These are phyloP conservation scores for Zaprionus davidi DNA, from an alignment of 1,140 invertebrate species.

Conservation along the genomic window DNA sequence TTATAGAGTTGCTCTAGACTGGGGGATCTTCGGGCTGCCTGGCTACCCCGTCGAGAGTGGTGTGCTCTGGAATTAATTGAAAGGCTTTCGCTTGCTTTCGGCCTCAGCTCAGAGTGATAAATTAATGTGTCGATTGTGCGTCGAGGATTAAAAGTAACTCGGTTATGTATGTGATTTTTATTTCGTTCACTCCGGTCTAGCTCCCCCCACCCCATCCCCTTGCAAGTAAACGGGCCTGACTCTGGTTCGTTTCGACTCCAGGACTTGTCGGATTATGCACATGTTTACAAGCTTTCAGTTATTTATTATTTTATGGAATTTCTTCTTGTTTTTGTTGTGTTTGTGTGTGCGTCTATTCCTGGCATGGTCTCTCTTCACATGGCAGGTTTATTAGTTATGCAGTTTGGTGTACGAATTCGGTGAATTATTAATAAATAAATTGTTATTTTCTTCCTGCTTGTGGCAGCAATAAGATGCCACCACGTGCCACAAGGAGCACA, in stretches of 20 bases:
- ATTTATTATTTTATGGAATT: slow-evolving; percentile 73
- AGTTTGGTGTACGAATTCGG: slow-evolving; percentile 50
- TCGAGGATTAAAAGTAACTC: slow-evolving; percentile 79
- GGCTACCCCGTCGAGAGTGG: slow-evolving; percentile 1
- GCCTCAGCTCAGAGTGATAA: slow-evolving; percentile 64
- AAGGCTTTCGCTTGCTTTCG: slow-evolving; percentile 65
- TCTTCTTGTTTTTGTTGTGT: slow-evolving; percentile 18
- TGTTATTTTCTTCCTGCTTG: slow-evolving; percentile 22
- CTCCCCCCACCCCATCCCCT: no score
- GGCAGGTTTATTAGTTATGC: slow-evolving; percentile 80
- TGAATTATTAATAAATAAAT: slow-evolving; percentile 76
- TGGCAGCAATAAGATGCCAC: slow-evolving; percentile 17
- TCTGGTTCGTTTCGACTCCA: slow-evolving; percentile 12
- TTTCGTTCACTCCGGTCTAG: slow-evolving; percentile 30
- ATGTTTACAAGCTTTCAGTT: slow-evolving; percentile 79
- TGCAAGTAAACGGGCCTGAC: no score
- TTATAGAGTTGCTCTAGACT: slow-evolving; percentile 54
- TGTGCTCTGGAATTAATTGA: slow-evolving; percentile 79
- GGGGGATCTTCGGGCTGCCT: background rate
- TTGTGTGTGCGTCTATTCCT: background rate
- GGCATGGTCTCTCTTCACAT: slow-evolving; percentile 28
- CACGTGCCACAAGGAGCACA: slow-evolving; percentile 14
- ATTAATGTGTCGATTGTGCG: slow-evolving; percentile 81
- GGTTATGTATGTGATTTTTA: slow-evolving; percentile 56
- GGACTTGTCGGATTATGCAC: slow-evolving; percentile 71